Conservation (phyloP, 2,113 vertebrate species). For the Dipodomys merriami region DNA sequence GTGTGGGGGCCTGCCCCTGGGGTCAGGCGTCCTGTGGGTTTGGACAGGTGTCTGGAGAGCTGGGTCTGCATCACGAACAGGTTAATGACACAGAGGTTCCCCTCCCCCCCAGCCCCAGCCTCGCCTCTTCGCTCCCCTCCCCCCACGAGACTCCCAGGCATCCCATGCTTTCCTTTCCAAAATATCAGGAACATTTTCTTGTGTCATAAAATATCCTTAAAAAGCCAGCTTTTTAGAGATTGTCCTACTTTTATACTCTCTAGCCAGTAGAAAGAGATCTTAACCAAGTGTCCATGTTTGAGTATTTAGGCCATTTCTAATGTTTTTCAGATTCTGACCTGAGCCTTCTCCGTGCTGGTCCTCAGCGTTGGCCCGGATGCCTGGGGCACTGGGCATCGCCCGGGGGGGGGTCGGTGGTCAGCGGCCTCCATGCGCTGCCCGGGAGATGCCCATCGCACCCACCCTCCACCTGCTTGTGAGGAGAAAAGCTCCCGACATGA, state of each 20-base stretch:
- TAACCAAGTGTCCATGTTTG: neutral
- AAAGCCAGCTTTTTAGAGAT: neutral
- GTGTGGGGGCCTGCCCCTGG: rapidly evolving
- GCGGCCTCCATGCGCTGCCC: no score
- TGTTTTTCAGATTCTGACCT: neutral
- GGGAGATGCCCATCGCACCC: no score
- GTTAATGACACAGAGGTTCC: rapidly evolving
- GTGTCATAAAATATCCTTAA: neutral
- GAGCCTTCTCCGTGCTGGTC: neutral
- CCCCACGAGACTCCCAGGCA: neutral
- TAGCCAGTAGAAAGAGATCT: neutral
- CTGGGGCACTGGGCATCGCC: no score
- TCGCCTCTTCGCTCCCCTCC: neutral
- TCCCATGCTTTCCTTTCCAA: neutral
- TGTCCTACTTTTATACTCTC: no score
- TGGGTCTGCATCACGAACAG: rapidly evolving
- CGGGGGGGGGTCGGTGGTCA: no score
- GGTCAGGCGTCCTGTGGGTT: rapidly evolving
- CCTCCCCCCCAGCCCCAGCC: rapidly evolving
- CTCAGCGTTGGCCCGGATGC: neutral
- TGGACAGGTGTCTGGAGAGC: neutral
- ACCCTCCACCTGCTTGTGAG: no score
- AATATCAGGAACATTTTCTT: neutral
- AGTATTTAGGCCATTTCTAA: neutral
- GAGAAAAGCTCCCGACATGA: no score